Evolutionary conservation across 2,113 vertebrate genomes (phyloP).

Genomic region (Notothenia coriiceps): DNA sequence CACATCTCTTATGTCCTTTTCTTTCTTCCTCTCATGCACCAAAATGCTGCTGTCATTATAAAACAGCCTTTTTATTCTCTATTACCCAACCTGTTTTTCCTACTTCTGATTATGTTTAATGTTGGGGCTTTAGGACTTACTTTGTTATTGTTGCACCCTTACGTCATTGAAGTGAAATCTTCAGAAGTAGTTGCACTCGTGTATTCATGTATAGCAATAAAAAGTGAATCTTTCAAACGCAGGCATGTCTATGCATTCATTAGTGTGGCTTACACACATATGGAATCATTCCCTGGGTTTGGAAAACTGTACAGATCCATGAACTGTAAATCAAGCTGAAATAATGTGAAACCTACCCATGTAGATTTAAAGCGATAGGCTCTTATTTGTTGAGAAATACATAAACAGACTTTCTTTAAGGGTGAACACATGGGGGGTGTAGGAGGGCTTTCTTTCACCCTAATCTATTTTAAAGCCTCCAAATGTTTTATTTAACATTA

Average conservation of each 20-base stretch:
- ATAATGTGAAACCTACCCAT: background rate
- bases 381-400: background rate
- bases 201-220: background rate
- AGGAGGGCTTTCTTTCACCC: background rate
- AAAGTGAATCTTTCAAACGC: background rate
- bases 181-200: background rate
- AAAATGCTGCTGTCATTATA: constrained; percentile 27
- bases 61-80: constrained; percentile 6
- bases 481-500: background rate
- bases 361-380: background rate
- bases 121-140: background rate
- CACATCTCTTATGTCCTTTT: background rate
- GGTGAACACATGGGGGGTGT: background rate
- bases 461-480: background rate
- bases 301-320: background rate
- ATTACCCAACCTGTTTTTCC: constrained; percentile 32
- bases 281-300: background rate
- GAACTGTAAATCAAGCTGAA: background rate
- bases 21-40: background rate
- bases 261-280: background rate
- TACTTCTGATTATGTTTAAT: constrained; percentile 36
- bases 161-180: constrained; percentile 16
- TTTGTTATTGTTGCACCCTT: constrained; percentile 15
- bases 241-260: constrained; percentile 22
- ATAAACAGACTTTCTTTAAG: background rate